These are phyloP conservation scores for Tachina grossa DNA, from an alignment of 2,888 invertebrate genomes.

Conservation along the genomic window DNA sequence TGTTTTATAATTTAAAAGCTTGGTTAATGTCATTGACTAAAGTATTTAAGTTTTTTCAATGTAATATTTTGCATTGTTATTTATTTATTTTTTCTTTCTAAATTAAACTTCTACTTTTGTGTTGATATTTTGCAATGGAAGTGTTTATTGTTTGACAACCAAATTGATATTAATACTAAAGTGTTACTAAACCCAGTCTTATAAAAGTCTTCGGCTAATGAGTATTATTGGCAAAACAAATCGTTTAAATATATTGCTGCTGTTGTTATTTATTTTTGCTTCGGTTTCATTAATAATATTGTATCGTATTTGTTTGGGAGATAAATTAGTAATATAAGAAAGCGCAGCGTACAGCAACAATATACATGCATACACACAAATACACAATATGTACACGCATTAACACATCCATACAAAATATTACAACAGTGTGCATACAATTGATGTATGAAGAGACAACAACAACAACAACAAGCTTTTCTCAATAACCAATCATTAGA, in stretches of 20 bases:
- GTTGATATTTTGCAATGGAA: slow-evolving; percentile 40
- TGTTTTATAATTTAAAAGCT: neutral
- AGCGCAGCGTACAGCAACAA: slow-evolving; percentile 27
- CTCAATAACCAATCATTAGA: slow-evolving; percentile 63
- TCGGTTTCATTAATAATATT: slow-evolving; percentile 47
- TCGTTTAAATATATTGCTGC: slow-evolving; percentile 41
- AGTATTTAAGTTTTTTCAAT: neutral
- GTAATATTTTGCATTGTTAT: slow-evolving; percentile 9
- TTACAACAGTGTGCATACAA: slow-evolving; percentile 11
- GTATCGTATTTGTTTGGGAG: slow-evolving; percentile 37
- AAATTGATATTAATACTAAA: slow-evolving; percentile 68
- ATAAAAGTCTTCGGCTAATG: slow-evolving; percentile 69
- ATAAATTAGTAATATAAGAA: slow-evolving; percentile 47
- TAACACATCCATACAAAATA: neutral
- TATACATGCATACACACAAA: neutral
- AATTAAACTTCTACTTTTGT: slow-evolving; percentile 3
- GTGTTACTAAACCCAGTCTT: slow-evolving; percentile 68
- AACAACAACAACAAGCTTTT: slow-evolving; percentile 19
- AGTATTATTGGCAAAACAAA: slow-evolving; percentile 65
- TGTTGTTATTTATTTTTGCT: slow-evolving; percentile 36
- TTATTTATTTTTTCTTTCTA: slow-evolving; percentile 9
- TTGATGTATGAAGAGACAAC: neutral
- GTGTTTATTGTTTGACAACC: slow-evolving; percentile 70
- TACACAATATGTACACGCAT: slow-evolving; percentile 3
- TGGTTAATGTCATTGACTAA: neutral